Conservation (phyloP, 2,113 vertebrate genomes). For the Lonchura striata region DNA sequence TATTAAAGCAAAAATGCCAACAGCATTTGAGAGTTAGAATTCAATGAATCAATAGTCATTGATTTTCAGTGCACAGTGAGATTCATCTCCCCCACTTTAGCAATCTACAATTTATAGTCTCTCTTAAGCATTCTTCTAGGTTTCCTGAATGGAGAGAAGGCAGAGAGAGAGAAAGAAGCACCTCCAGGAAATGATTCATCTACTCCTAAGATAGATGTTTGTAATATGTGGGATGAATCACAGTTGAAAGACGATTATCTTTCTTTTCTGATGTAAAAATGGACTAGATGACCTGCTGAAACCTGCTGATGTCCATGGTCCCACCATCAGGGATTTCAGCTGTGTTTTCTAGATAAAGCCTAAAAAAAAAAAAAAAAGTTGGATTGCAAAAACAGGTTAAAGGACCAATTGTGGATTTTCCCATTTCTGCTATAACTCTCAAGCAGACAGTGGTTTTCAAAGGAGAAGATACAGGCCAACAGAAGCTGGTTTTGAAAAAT, state of each 20-base stretch:
- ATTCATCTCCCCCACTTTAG: background rate
- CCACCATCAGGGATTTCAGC: background rate
- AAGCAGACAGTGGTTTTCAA: background rate
- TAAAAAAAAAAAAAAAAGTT: background rate
- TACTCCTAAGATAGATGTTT: conserved; percentile 17
- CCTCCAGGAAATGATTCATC: conserved; percentile 32
- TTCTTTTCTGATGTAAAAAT: background rate
- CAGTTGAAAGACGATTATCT: background rate
- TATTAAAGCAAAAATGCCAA: background rate
- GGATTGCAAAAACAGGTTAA: background rate
- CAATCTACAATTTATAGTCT: background rate
- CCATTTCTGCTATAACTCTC: background rate
- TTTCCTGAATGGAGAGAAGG: background rate
- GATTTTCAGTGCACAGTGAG: background rate
- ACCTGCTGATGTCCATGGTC: background rate
- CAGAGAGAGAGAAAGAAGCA: background rate
- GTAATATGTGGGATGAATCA: conserved; percentile 33
- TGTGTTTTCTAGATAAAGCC: background rate
- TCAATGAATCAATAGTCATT: background rate
- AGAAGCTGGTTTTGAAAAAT: background rate
- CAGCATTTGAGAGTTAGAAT: background rate
- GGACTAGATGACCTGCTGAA: background rate
- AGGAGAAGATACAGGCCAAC: background rate
- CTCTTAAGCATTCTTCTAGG: background rate
- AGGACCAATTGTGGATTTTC: background rate